Percentiles rank a stretch among this genome's conserved stretches.
These are phyloP conservation scores for Luidia sarsii DNA, from an alignment of 53 echinoderm and acorn worm species.

Conservation along the genomic window DNA sequence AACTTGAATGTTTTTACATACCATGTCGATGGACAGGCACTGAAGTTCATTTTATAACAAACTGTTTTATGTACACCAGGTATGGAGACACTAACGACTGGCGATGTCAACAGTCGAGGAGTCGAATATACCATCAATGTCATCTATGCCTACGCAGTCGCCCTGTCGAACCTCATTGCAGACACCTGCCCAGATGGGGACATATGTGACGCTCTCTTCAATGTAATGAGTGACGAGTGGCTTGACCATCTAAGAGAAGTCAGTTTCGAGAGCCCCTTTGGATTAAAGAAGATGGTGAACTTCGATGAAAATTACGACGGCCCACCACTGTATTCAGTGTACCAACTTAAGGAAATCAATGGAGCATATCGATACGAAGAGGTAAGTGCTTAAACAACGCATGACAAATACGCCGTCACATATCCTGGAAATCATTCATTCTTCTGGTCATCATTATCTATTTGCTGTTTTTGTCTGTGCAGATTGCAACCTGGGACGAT, in stretches of 20 bases:
- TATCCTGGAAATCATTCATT: no score
- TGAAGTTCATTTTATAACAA: no score
- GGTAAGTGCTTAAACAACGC: background rate
- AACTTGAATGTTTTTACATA: background rate
- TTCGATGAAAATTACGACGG: slow-evolving; percentile 72
- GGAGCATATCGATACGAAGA: background rate
- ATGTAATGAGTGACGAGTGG: slow-evolving; percentile 41
- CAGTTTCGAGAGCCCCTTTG: slow-evolving; percentile 36
- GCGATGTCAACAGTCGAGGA: slow-evolving; percentile 8
- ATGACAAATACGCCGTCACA: no score
- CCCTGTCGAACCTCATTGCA: slow-evolving; percentile 50
- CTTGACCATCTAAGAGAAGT: slow-evolving; percentile 46
- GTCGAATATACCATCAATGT: slow-evolving; percentile 48
- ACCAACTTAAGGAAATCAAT: slow-evolving; percentile 3
- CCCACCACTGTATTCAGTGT: slow-evolving; percentile 16
- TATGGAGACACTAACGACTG: background rate
- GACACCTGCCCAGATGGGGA: slow-evolving; percentile 11
- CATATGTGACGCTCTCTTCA: slow-evolving; percentile 28
- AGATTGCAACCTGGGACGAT: slow-evolving; percentile 48
- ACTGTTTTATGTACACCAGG: background rate
- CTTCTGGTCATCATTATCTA: no score
- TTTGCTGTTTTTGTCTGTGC: no score
- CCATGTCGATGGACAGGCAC: background rate
- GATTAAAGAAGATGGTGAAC: slow-evolving; percentile 32
- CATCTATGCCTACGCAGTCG: slow-evolving; percentile 38